These are phyloP conservation scores for Eulemur rubriventer DNA, from an alignment of 2,797 vertebrate genomes.

Conservation along the genomic window DNA sequence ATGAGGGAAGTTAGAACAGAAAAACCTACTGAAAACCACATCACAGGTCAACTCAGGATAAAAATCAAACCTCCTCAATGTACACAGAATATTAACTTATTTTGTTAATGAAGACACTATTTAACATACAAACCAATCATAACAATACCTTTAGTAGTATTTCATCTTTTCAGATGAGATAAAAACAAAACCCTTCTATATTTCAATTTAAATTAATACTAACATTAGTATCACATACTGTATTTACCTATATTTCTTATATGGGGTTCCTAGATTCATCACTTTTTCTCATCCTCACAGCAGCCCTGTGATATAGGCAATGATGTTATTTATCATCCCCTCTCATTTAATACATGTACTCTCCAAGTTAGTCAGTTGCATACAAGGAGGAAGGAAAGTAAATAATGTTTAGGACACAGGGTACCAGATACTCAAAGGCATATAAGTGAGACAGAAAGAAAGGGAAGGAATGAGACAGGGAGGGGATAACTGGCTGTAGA, in stretches of 20 bases:
- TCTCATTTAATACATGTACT: background rate
- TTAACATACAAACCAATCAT: background rate
- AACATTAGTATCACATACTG: background rate
- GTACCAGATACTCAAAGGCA: background rate
- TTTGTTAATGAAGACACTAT: background rate
- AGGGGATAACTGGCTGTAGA: background rate
- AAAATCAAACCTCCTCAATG: background rate
- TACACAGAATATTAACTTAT: background rate
- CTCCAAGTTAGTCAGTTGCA: background rate
- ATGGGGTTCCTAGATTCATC: background rate
- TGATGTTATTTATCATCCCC: background rate
- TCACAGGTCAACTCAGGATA: background rate
- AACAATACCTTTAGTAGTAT: background rate
- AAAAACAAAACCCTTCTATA: background rate
- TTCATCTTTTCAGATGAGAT: slow-evolving; percentile 31
- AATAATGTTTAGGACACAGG: background rate
- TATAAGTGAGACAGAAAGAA: background rate
- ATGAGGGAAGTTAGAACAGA: background rate
- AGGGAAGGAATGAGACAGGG: background rate
- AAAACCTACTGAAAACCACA: background rate
- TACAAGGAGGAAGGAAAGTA: background rate
- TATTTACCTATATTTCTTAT: background rate
- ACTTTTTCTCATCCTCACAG: background rate
- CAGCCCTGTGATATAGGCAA: background rate
- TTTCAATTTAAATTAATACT: background rate